Conservation (phyloP, 2,113 vertebrate species). For the Irena cyanogastra region DNA sequence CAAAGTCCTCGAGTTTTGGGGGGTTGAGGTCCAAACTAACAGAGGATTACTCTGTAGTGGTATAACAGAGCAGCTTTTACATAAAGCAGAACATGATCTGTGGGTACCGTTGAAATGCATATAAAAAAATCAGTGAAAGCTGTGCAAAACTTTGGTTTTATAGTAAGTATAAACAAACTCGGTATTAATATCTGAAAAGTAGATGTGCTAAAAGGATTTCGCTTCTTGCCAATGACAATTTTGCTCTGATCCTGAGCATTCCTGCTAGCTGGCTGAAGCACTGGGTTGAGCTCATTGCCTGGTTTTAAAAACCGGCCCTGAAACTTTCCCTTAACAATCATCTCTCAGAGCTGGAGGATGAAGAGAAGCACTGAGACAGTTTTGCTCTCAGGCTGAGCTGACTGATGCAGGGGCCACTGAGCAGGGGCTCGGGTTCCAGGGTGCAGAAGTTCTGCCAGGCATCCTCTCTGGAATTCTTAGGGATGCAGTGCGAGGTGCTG, state of each 20-base stretch:
- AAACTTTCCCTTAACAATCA: neutral
- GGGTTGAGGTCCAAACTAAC: neutral
- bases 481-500: neutral
- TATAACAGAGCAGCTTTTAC: neutral
- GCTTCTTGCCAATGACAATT: fast-evolving
- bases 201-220: neutral
- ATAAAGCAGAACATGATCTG: neutral
- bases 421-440: neutral
- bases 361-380: neutral
- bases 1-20: neutral
- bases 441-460: neutral
- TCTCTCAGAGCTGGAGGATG: neutral
- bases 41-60: neutral
- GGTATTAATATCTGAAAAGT: neutral
- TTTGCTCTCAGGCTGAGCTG: neutral
- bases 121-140: neutral
- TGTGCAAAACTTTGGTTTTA: neutral
- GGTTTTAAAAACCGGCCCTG: neutral
- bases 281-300: fast-evolving
- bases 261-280: neutral
- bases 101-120: neutral
- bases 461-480: neutral
- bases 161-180: fast-evolving
- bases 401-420: neutral
- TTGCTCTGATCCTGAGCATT: neutral